Evolutionary conservation across 2,888 invertebrate genomes (phyloP).

Genomic region (Leptinotarsa peninsularis): DNA sequence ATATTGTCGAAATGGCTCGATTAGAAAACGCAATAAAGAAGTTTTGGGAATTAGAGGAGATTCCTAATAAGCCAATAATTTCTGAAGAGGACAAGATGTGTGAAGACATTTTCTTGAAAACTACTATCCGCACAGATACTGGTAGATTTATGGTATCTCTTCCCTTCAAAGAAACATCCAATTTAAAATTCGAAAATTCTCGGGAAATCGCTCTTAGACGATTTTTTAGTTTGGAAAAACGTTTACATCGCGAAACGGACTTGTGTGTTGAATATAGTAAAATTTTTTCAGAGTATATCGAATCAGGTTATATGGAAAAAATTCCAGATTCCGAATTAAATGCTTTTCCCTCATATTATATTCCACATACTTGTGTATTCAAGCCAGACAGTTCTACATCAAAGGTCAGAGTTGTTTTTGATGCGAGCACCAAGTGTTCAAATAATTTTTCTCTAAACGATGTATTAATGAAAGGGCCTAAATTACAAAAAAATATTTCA

Average conservation of each 20-base stretch:
- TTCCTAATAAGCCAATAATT: too few relatives aligned
- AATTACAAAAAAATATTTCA: slow-evolving; percentile 14
- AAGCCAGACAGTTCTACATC: slow-evolving; percentile 20
- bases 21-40: too few relatives aligned
- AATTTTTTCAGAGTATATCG: slow-evolving; percentile 19
- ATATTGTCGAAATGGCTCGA: too few relatives aligned
- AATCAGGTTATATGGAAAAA: slow-evolving; percentile 16
- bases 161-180: slow-evolving; percentile 21
- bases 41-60: too few relatives aligned
- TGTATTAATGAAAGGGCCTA: slow-evolving; percentile 15
- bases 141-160: too few relatives aligned
- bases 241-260: neutral
- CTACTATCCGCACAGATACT: too few relatives aligned
- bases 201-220: neutral
- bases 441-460: slow-evolving; percentile 17
- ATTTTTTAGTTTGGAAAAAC: slow-evolving; percentile 9
- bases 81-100: too few relatives aligned
- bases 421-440: slow-evolving; percentile 12
- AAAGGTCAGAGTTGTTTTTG: slow-evolving; percentile 17
- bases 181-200: slow-evolving; percentile 14
- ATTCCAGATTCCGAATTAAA: slow-evolving; percentile 14
- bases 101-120: too few relatives aligned
- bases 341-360: slow-evolving; percentile 8
- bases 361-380: slow-evolving; percentile 22
- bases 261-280: slow-evolving; percentile 11